These are phyloP conservation scores for Eriosoma lanigerum DNA, from an alignment of 1,140 invertebrate species.

Conservation along the genomic window DNA sequence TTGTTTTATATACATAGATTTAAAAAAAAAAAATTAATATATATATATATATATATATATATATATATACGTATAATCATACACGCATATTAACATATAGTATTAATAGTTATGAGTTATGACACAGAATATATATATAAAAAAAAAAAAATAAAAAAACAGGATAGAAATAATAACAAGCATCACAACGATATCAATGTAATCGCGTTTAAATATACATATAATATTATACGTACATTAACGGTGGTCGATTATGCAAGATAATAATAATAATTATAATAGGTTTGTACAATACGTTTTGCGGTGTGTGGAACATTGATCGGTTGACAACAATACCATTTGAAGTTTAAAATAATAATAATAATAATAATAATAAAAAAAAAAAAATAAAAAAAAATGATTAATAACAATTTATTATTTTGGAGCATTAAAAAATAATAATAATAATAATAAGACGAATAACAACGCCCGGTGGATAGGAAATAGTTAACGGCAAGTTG, in stretches of 20 bases:
- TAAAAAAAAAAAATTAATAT: slow-evolving; percentile 3
- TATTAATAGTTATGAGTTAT: too few relatives aligned
- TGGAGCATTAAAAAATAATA: background rate
- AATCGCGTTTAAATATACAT: background rate
- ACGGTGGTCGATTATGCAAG: background rate
- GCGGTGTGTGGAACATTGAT: too few relatives aligned
- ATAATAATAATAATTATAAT: slow-evolving; percentile 9
- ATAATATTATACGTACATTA: background rate
- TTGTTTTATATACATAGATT: background rate
- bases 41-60: background rate
- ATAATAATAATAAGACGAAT: background rate
- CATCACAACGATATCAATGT: slow-evolving; percentile 3
- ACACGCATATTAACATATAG: slow-evolving; percentile 15
- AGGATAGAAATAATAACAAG: slow-evolving; percentile 14
- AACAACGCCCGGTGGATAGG: background rate
- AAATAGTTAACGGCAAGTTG: background rate
- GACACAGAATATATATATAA: too few relatives aligned
- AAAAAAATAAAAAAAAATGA: background rate
- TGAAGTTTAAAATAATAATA: too few relatives aligned
- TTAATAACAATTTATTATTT: background rate
- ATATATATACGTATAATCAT: background rate
- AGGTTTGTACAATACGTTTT: slow-evolving; percentile 13
- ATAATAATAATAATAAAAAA: too few relatives aligned
- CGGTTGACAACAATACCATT: too few relatives aligned
- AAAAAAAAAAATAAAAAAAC: too few relatives aligned